Evolutionary conservation across 2,113 vertebrate genomes (phyloP), one percentile per base, ranked within the genome.

Genomic region (Telmatochromis sp.): DNA sequence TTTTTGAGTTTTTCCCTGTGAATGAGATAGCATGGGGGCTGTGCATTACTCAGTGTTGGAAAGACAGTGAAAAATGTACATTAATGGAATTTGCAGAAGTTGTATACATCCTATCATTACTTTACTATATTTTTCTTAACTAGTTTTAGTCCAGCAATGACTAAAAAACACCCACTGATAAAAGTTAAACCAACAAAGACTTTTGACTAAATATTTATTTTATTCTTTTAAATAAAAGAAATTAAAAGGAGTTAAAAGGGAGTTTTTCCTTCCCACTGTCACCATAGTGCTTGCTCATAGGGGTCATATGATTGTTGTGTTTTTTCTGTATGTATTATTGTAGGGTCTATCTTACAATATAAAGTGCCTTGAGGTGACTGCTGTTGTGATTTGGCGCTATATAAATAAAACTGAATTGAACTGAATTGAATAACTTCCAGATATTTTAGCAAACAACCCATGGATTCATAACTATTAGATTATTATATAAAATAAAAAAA

Each of bases 71-170:
- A 40, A 23, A 9, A 42, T 23, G n/a, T 71, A 23, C 5, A 71
- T 23, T 71, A 13, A 71, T 71, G 35, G 35, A 68, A 68, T 65
- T 37, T 65, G 31, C 10, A 65, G 60, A 75, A 7, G 14, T 11
- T 28, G 8, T 42, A 13, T 2, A 75, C 15, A 28, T 75, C 9
- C 6, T 75, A 15, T 47, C 42, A 47, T 75, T 75, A 47, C 37
- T 73, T 45, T 42, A 71, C 7, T 71, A 71, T 21, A 40, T 68
- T 45, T 47, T n/a, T 65, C 17, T 65, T 65, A n/a, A 65, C 60
- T 37, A 37, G 6, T 37, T 65, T 65, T 65, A 65, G 23, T 17
- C 21, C 15, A 28, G 37, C 21, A 71, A 14, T 23, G 19, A 71
- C n/a, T 71, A 23, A 40, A 71, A 3, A 40, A 42, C 3, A 71